These are phyloP conservation scores for Campopleginae sp. DNA, from an alignment of 2,888 invertebrate genomes.

Conservation along the genomic window DNA sequence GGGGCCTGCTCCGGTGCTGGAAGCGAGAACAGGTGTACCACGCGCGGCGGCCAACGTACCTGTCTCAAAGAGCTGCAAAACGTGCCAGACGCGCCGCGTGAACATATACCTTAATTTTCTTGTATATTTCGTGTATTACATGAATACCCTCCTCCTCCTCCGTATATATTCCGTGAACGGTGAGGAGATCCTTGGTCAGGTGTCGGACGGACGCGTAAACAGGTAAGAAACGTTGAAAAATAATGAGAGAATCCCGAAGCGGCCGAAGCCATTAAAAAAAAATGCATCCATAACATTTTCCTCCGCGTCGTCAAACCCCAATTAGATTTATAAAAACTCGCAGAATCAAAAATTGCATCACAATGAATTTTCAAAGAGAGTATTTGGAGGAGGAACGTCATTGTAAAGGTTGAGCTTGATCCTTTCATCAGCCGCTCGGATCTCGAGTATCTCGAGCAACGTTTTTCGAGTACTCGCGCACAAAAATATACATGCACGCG, in stretches of 20 bases:
- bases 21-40: conserved; percentile 61
- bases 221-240: conserved; percentile 9
- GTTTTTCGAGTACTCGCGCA: conserved; percentile 38
- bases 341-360: no score
- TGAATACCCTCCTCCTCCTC: neutral
- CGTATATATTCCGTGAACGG: neutral
- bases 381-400: conserved; percentile 5
- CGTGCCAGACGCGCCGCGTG: conserved; percentile 34
- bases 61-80: conserved; percentile 32
- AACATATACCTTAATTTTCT: conserved; percentile 59
- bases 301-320: no score
- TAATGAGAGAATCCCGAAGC: neutral
- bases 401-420: conserved; percentile 69
- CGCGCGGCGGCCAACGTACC: conserved; percentile 9
- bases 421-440: conserved; percentile 79
- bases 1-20: neutral
- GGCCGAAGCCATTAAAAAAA: neutral
- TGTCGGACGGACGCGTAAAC: conserved; percentile 55
- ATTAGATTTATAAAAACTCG: no score
- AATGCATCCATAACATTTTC: neutral
- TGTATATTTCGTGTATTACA: conserved; percentile 48
- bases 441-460: conserved; percentile 66
- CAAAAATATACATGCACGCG: neutral
- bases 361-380: neutral
- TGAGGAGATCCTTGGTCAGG: conserved; percentile 41